phyloP scores from a whole-genome alignment of 2,888 invertebrate genomes.

The Scaptodrosophila latifasciaeformis region DNA sequence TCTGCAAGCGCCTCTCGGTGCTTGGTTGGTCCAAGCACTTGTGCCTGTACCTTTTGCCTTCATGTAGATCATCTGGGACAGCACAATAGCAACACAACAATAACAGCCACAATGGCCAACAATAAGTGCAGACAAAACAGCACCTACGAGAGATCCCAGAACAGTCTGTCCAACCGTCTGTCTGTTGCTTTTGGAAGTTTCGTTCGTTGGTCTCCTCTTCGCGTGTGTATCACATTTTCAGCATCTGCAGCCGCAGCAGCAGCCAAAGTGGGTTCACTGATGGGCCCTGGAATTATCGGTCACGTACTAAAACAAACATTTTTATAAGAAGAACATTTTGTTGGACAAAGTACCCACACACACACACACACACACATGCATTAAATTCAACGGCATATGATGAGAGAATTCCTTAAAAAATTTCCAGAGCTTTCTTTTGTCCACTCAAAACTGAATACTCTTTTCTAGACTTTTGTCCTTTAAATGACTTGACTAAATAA shows the following conservation, averaged over 20 bases:
- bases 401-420: no score
- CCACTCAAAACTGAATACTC: no score
- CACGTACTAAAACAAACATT: constrained; percentile 75
- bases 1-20: constrained; percentile 56
- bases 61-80: constrained; percentile 63
- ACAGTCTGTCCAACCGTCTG: no score
- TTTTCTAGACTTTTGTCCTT: no score
- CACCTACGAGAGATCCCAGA: constrained; percentile 11
- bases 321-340: constrained; percentile 57
- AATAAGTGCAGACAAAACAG: constrained; percentile 47
- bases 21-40: constrained; percentile 27
- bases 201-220: no score
- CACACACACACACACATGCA: no score
- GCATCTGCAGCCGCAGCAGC: constrained; percentile 48
- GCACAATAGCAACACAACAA: no score
- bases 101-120: constrained; percentile 24
- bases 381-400: no score
- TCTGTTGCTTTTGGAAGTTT: no score
- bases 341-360: no score
- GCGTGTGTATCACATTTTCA: constrained; percentile 62
- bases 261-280: constrained; percentile 10
- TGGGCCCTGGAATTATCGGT: constrained; percentile 61
- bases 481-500: no score
- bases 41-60: constrained; percentile 20
- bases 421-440: no score